Percentiles rank a stretch among this genome's conserved stretches.
phyloP scores from a whole-genome alignment of 2,113 vertebrate species.

The Clarias magur region DNA sequence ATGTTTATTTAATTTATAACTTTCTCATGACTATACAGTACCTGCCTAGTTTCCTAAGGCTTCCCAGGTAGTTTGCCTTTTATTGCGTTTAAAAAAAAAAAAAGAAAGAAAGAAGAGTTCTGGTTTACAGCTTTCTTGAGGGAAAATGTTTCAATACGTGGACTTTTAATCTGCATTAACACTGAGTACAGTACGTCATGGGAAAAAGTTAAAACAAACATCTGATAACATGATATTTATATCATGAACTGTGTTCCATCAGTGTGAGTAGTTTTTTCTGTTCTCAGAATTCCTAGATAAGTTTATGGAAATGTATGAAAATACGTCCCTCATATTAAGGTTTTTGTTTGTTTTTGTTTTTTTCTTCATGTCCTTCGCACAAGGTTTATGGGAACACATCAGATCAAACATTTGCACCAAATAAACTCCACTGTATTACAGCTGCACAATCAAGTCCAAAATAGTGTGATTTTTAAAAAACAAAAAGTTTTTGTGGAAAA shows the following conservation, averaged over 20 bases:
- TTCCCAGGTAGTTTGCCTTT: not conserved
- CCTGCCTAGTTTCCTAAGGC: constrained; percentile 11
- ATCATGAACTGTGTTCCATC: not conserved
- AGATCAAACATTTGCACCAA: not conserved
- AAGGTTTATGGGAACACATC: not conserved
- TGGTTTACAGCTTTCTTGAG: not conserved
- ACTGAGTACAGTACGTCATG: constrained; percentile 20
- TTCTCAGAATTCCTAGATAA: not conserved
- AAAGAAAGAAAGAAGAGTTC: not conserved
- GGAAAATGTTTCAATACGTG: not conserved
- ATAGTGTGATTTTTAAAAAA: not conserved
- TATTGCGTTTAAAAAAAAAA: not conserved
- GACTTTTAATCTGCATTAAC: not conserved
- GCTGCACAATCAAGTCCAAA: not conserved
- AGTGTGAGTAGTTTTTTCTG: not conserved
- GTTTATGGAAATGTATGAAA: not conserved
- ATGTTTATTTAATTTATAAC: constrained; percentile 16
- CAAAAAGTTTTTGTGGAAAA: not conserved
- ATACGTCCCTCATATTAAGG: not conserved
- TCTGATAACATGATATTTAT: constrained; percentile 29
- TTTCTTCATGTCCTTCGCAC: not conserved
- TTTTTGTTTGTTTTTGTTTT: not conserved
- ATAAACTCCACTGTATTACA: not conserved
- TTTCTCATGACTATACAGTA: constrained; percentile 10
- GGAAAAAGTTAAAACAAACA: constrained; percentile 33